phyloP scores from a whole-genome alignment of 2,797 vertebrate genomes.

The Ateles fusciceps region DNA sequence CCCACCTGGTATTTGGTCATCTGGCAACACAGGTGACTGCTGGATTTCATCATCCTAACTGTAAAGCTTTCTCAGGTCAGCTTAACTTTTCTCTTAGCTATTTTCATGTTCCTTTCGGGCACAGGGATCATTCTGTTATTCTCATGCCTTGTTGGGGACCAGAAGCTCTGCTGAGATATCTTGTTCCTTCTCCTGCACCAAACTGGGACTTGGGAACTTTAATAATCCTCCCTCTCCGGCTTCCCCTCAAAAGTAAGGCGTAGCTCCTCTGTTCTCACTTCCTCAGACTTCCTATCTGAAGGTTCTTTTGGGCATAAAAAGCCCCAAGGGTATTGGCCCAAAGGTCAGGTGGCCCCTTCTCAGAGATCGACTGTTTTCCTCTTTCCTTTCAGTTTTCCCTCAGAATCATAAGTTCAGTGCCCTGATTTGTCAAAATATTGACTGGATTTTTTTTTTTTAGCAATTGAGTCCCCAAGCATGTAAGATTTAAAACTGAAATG shows the following conservation, averaged over 20 bases:
- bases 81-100: background rate
- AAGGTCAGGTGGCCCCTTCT: background rate
- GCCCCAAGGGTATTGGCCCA: background rate
- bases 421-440: background rate
- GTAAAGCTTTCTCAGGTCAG: background rate
- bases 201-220: background rate
- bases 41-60: background rate
- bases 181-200: background rate
- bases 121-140: background rate
- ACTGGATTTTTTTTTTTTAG: background rate
- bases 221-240: background rate
- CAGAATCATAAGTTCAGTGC: background rate
- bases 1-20: background rate
- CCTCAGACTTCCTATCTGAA: background rate
- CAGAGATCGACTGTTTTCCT: background rate
- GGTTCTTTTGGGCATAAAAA: background rate
- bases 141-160: background rate
- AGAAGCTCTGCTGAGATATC: background rate
- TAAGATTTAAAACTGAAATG: background rate
- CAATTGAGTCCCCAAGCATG: background rate
- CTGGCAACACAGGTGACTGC: background rate
- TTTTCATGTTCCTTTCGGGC: background rate
- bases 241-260: background rate
- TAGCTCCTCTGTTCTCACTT: background rate
- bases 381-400: conserved; percentile 20